Conservation (phyloP, 1,140 invertebrate species). For the Atta texana region DNA sequence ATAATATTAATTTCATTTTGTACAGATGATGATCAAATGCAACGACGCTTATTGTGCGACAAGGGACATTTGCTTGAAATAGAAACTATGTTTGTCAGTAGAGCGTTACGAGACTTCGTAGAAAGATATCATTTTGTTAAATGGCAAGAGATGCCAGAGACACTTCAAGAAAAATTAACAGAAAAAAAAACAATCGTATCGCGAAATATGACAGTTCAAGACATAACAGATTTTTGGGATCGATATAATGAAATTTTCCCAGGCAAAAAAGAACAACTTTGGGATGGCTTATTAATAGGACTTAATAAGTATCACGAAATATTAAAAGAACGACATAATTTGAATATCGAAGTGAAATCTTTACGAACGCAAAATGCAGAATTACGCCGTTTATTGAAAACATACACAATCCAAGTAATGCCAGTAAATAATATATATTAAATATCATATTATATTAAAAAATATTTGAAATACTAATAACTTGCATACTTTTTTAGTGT, state of each 20-base stretch:
- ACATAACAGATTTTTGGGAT: conserved; percentile 87
- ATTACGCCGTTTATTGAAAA: conserved; percentile 85
- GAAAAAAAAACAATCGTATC: conserved; percentile 83
- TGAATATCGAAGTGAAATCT: conserved; percentile 84
- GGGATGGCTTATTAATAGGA: conserved; percentile 86
- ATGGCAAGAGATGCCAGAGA: conserved; percentile 64
- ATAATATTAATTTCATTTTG: background rate
- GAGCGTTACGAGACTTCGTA: conserved; percentile 86
- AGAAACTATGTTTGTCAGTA: conserved; percentile 86
- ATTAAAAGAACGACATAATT: conserved; percentile 86
- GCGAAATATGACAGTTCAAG: conserved; percentile 83
- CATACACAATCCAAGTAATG: conserved; percentile 74
- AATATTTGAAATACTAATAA: background rate
- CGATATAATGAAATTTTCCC: conserved; percentile 85
- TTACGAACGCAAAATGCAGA: conserved; percentile 87
- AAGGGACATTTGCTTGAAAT: conserved; percentile 87
- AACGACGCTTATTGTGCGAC: conserved; percentile 72
- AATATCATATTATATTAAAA: background rate
- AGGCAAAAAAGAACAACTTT: conserved; percentile 84
- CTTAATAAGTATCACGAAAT: conserved; percentile 87
- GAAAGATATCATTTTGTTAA: conserved; percentile 82
- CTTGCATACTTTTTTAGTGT: conserved; percentile 50
- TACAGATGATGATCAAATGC: conserved; percentile 50
- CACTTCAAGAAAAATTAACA: conserved; percentile 70
- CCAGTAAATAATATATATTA: background rate